A percentile compares a stretch with the other conserved stretches of the same genome.
Evolutionary conservation across 2,113 vertebrate species (phyloP).

Genomic region (Bothrops jararaca): DNA sequence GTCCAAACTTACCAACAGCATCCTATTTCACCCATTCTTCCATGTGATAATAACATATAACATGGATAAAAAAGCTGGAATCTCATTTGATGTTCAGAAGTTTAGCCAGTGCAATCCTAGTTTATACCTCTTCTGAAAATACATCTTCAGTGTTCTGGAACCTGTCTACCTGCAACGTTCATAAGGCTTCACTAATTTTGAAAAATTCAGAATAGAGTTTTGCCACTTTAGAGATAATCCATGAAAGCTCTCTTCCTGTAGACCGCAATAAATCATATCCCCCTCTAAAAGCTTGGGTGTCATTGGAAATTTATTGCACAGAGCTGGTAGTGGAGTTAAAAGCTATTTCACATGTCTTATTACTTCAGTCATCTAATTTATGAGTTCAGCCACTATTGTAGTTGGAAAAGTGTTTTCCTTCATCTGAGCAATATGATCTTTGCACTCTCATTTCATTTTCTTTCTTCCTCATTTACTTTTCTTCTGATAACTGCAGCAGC

Average conservation of each 20-base stretch:
- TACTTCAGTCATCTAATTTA: constrained; percentile 80
- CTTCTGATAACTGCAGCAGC: constrained; percentile 25
- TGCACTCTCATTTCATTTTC: constrained; percentile 59
- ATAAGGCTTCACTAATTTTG: constrained; percentile 72
- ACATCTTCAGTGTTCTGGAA: constrained; percentile 47
- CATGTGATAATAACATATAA: not conserved
- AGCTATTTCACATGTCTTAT: constrained; percentile 80
- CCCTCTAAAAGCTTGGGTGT: constrained; percentile 76
- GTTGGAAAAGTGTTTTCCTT: constrained; percentile 69
- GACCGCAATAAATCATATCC: constrained; percentile 76
- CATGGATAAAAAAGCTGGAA: not conserved
- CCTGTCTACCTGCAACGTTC: constrained; percentile 66
- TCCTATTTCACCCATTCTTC: not conserved
- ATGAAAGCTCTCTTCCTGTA: constrained; percentile 73
- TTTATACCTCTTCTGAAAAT: not conserved
- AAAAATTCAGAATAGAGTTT: constrained; percentile 76
- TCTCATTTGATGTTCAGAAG: not conserved
- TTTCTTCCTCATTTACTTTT: constrained; percentile 29
- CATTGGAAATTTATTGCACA: constrained; percentile 80
- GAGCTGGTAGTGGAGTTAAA: constrained; percentile 76
- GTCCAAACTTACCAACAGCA: not conserved
- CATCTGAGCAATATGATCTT: constrained; percentile 67
- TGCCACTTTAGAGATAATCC: constrained; percentile 79
- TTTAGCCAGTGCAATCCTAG: not conserved
- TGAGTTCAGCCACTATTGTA: constrained; percentile 69